These are phyloP conservation scores for Circaetus gallicus DNA, from an alignment of 2,113 vertebrate species.

Conservation along the genomic window DNA sequence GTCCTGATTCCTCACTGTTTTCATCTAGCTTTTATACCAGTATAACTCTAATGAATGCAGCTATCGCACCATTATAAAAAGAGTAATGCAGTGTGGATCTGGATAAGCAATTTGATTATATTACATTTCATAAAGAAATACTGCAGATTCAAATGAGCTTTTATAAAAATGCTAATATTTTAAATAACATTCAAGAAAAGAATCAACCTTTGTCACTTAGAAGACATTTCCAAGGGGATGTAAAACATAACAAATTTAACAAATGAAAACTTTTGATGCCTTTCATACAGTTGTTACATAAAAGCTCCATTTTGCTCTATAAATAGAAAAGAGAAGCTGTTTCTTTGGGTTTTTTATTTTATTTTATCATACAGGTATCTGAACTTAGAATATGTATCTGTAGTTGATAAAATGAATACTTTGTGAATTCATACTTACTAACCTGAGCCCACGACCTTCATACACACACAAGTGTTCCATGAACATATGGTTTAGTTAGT, in stretches of 20 bases:
- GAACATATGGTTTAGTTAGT: background rate
- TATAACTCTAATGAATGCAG: background rate
- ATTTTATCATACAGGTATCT: background rate
- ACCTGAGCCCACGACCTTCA: background rate
- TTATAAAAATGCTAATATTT: background rate
- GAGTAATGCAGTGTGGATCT: background rate
- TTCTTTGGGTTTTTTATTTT: background rate
- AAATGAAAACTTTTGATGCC: background rate
- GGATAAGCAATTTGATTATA: background rate
- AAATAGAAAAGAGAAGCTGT: background rate
- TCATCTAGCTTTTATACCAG: background rate
- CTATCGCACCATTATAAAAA: background rate
- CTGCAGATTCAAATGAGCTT: background rate
- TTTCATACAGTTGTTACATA: background rate
- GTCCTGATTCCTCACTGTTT: background rate
- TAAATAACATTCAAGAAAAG: background rate
- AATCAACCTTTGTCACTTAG: background rate
- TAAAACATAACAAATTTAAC: background rate
- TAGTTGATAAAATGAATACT: background rate
- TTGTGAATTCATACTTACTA: background rate
- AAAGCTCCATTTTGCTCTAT: background rate
- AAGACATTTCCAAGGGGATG: background rate
- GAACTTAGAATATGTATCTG: background rate
- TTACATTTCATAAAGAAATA: background rate
- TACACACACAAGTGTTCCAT: background rate